Conservation (phyloP, 2,888 invertebrate species). For the Drosophila bunnanda region DNA sequence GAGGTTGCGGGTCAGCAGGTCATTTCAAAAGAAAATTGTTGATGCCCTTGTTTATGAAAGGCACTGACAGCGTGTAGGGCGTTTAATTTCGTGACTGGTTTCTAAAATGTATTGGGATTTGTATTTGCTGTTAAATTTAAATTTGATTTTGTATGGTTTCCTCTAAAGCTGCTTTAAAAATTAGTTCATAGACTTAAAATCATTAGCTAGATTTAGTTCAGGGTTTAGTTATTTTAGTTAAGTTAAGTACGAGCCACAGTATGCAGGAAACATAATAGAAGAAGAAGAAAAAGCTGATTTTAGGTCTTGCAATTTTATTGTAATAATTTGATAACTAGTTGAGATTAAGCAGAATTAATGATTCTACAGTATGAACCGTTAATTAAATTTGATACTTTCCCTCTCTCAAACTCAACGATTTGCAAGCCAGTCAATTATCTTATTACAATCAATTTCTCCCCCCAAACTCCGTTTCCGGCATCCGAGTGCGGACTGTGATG, state of each 20-base stretch:
- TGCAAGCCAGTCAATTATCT: constrained; percentile 65
- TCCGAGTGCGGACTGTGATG: background rate
- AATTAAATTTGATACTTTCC: background rate
- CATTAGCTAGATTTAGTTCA: no score
- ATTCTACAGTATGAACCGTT: background rate
- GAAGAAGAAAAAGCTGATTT: no score
- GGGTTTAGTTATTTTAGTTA: no score
- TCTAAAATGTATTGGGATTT: background rate
- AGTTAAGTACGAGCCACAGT: no score
- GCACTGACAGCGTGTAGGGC: constrained; percentile 35
- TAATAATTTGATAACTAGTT: background rate
- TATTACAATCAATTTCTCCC: constrained; percentile 58
- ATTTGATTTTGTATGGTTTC: background rate
- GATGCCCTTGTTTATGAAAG: constrained; percentile 49
- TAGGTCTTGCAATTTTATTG: no score
- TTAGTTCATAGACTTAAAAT: no score
- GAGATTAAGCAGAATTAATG: background rate
- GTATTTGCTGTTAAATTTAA: background rate
- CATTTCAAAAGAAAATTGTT: constrained; percentile 36
- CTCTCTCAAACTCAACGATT: background rate
- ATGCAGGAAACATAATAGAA: no score
- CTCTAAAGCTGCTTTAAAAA: background rate
- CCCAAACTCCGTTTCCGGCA: background rate
- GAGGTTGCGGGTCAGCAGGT: constrained; percentile 24
- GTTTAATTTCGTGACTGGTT: background rate